Evolutionary conservation across 1,140 invertebrate species (phyloP), one percentile per base, ranked within the genome.

Genomic region (Pseudomyrmex gracilis): DNA sequence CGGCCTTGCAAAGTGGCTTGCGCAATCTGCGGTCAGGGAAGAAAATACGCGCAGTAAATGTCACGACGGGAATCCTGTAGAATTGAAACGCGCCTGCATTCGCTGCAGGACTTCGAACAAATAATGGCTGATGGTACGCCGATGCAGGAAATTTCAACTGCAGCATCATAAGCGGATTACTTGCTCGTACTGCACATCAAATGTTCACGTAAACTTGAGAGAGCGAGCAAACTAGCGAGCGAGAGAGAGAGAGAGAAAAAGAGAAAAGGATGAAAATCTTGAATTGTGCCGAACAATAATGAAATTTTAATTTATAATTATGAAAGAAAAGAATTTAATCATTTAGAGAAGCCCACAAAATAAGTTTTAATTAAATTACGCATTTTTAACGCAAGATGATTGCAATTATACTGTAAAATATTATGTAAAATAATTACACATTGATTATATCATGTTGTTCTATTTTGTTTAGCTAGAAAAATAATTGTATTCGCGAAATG

Each of bases 31-130:
- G 60, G 70, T 64, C 64, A 34, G 34, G 5, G 22, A 71, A 22
- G 66, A 85, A 87, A 85, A 88, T 88, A 87, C 80, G 57, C 45
- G 34, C 85, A 43, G 58, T 84, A 87, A 87, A 87, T 60, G 86
- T 87, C 82, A 57, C 53, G 73, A 70, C 47, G 53, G 58, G 47
- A 74, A 71, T 55, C 63, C 47, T 49, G 74, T 58, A 51, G 70
- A 74, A 84, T 88, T 63, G 85, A 83, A 68, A 83, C 61, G 73
- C 55, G 80, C 43, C 55, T 70, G 63, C 67, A n/a, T 34, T 49
- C 45, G 9, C 47, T 78, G 15, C 63, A 74, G 68, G 60, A 71
- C 74, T 84, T 67, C 34, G 58, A 49, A 70, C 60, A 47, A 70
- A 86, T 86, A 87, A 87, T 66, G 17, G 58, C 20, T 17, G 57